Evolutionary conservation across 2,797 vertebrate genomes (phyloP).

Genomic region (Chelidonichthys spinosus): DNA sequence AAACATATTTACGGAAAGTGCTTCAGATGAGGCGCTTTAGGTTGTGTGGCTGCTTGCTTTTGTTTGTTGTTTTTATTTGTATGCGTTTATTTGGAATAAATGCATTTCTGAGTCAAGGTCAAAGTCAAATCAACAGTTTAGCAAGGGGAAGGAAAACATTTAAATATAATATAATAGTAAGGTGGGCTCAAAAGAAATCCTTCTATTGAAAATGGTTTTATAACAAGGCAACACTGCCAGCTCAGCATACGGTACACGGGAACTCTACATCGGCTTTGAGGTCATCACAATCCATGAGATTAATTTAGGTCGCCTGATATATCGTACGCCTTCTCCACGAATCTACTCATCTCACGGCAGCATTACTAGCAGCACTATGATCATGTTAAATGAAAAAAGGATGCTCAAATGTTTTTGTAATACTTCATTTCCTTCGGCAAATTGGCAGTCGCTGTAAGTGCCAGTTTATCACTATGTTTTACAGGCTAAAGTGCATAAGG

Average conservation of each 20-base stretch:
- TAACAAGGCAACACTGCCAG: neutral
- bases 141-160: neutral
- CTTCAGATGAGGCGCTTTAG: neutral
- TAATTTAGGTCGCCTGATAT: constrained; percentile 9
- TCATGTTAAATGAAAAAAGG: constrained; percentile 27
- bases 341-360: constrained; percentile 16
- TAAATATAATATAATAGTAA: neutral
- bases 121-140: constrained; percentile 9
- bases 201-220: neutral
- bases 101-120: constrained; percentile 38
- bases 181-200: neutral
- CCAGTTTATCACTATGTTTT: constrained; percentile 47
- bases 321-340: constrained; percentile 10
- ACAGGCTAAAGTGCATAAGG: constrained; percentile 24
- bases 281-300: constrained; percentile 16
- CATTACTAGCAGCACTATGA: constrained; percentile 16
- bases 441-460: constrained; percentile 40
- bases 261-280: neutral
- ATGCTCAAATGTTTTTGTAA: constrained; percentile 24
- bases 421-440: constrained; percentile 52
- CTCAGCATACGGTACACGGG: neutral
- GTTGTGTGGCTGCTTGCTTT: neutral
- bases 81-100: constrained; percentile 7
- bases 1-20: constrained; percentile 2
- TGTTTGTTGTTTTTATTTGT: constrained; percentile 11